Base-by-base conservation (phyloP, 1,140 invertebrate species). In the Melanaphis sacchari region DNA sequence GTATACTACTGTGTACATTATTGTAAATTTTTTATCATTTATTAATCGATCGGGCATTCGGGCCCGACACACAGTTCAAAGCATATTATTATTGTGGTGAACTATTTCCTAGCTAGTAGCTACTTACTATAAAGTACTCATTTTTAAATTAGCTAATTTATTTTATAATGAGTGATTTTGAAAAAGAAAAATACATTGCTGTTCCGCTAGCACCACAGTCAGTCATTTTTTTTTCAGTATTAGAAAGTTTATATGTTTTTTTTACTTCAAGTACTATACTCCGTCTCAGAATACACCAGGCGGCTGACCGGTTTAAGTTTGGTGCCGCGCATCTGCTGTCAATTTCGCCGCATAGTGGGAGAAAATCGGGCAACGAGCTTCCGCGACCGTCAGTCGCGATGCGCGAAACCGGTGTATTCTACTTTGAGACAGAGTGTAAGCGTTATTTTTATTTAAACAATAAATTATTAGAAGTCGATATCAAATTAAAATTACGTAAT, bases 211-310 rank as follows among this genome's bases (percentile, higher is more conserved):
- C 40, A 41, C 76, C 15, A 93, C 81, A 26, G 41, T 93, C 0
- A 43, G 54, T n/a, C n/a, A 93, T n/a, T 43, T 93, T 38, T n/a
- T 93, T 84, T 82, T 40, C 38, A 40, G 36, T 82, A 41, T 82
- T 93, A 49, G n/a, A 93, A 93, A 43, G 31, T 40, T 43, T 93
- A 9, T 93, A 82, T 49, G 66, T 81, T 0, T 93, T 93, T 82
- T 93, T 93, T 40, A 40, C 21, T 49, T 81, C 38, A n/a, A 93
- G 91, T 36, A 93, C 91, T 31, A n/a, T n/a, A n/a, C n/a, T n/a
- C n/a, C n/a, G n/a, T n/a, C n/a, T n/a, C n/a, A n/a, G n/a, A n/a
- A n/a, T n/a, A n/a, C n/a, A n/a, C n/a, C n/a, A n/a, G n/a, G n/a
- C n/a, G n/a, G n/a, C n/a, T n/a, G n/a, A n/a, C n/a, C n/a, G n/a